Evolutionary conservation across 2,888 invertebrate species (phyloP), one percentile per base, ranked within the genome.

Genomic region (Netelia virgata): DNA sequence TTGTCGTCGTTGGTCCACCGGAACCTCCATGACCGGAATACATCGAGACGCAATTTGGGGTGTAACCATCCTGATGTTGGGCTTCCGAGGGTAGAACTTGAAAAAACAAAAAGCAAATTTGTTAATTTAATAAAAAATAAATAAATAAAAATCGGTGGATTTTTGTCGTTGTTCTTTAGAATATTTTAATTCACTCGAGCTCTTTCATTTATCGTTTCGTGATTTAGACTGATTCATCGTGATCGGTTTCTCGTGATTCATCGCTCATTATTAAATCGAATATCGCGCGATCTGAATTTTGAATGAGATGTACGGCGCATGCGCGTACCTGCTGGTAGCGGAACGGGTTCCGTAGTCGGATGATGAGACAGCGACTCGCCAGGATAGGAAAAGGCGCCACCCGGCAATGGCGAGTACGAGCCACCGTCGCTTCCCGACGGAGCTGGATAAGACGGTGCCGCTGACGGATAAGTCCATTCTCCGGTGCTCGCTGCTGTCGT

Each of bases 351-450:
- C 68, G 93, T 92, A 83, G 91, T 92, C n/a, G 93, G 92, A 87
- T 93, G 93, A 88, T 93, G 93, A 53, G 93, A 89, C 53, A 93
- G 89, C 10, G 93, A 91, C 87, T 93, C 93, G 3, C 93, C 92
- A n/a, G 93, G 93, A 85, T 93, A 93, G 43, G 93, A 93, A 87
- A 93, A 93, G 47, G 93, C 93, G 57, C 93, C 93, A 43, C 91
- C 93, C 72, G 93, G 93, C 83, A 93, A 89, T 55, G 93, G 93
- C n/a, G 93, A 93, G 81, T 93, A 93, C 16, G 93, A 92, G 75
- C 93, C 92, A 70, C 90, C 89, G 86, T 88, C 90, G 85, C 91
- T 93, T 76, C 91, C 92, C 41, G 93, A 90, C 79, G 93, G 91
- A 11, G 91, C 92, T 28, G 93, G 93, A 87, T 93, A 93, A 86